Conservation (phyloP, 2,113 vertebrate genomes). For the Hemiscyllium ocellatum region DNA sequence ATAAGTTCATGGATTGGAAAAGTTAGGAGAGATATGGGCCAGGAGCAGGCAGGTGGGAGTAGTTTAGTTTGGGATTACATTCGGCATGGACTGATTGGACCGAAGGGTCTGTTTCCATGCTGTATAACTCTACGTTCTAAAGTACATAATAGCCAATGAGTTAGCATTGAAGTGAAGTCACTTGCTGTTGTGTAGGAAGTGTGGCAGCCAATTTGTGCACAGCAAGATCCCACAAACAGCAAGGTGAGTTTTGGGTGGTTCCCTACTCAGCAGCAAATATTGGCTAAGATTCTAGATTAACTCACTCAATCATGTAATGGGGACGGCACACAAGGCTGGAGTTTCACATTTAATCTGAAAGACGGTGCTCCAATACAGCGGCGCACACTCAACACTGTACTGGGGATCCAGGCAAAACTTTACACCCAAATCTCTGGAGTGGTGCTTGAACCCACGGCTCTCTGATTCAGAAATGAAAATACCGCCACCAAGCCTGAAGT, state of each 20-base stretch:
- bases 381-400: not conserved
- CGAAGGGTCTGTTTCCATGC: too few species aligned
- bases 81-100: too few species aligned
- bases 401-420: not conserved
- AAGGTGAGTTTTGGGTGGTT: not conserved
- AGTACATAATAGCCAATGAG: not conserved
- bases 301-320: not conserved
- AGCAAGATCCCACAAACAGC: not conserved
- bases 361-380: not conserved
- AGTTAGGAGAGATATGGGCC: too few species aligned
- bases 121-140: too few species aligned
- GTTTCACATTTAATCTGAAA: not conserved
- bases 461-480: not conserved
- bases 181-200: not conserved
- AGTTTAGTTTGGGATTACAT: too few species aligned
- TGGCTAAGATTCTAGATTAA: not conserved
- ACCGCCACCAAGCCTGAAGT: not conserved
- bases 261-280: not conserved
- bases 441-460: not conserved
- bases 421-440: not conserved
- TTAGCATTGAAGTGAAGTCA: not conserved
- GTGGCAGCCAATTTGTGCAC: not conserved
- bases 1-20: too few species aligned
- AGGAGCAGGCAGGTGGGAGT: too few species aligned
- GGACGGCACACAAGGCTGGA: not conserved